Base-by-base conservation (phyloP, 2,113 vertebrate species). In the Enhydra lutris region DNA sequence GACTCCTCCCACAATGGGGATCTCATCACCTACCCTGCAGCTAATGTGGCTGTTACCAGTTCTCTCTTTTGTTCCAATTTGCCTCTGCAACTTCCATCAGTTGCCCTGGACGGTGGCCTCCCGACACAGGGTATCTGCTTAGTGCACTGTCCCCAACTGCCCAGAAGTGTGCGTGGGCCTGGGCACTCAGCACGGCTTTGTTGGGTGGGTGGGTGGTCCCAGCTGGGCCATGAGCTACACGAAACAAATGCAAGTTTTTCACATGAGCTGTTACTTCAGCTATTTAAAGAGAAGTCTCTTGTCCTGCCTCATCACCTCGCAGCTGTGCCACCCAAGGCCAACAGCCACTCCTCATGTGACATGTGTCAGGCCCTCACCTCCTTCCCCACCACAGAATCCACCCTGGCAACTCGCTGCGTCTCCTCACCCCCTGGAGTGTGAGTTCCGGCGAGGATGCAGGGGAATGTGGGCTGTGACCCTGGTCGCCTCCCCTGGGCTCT, bases 401-500 rank as follows among this genome's bases (percentile, higher is more conserved):
- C 26, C 82, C 92, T 4, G 1, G 74, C 82, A 36, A 3, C 88
- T 74, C 9, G 0, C 23, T 29, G 59, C 78, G 20, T 57, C 69
- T 80, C 45, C 39, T 65, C 81, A 29, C 85, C 88, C 31, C 55
- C 1, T 1, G 26, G 45, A 63, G 94, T 12, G 17, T 83, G 67
- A 94, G 73, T 93, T 61, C 50, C 1, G 0, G 55, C 18, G 84
- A 2, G 4, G 63, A 42, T 1, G 9, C 61, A 9, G 85, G 47
- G 24, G 18, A 23, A 7, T 3, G 20, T 3, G 9, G 83, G 1
- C 31, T 2, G 8, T 3, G 10, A 24, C 57, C 57, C 15, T 69
- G 9, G 3, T 36, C 55, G 8, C 1, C 26, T 24, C 63, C 29
- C 1, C 0, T 10, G 23, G 34, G 10, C n/a, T 74, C 45, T 52